phyloP scores from a whole-genome alignment of 2,797 vertebrate genomes.

The Gymnoscopelus microlampas region DNA sequence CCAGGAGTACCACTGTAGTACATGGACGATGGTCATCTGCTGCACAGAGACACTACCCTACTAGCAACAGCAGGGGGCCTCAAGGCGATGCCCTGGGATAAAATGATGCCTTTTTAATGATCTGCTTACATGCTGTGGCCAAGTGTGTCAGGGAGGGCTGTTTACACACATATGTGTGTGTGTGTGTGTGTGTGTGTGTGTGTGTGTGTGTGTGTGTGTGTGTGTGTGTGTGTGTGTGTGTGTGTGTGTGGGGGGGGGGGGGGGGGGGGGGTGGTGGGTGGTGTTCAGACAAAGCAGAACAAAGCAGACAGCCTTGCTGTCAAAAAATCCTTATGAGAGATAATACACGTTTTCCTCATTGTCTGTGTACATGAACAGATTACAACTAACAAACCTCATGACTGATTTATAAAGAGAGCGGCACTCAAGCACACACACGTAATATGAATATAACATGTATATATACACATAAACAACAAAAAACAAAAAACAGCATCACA shows the following conservation, averaged over 20 bases:
- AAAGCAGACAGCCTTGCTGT: slow-evolving; percentile 20
- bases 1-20: slow-evolving; percentile 13
- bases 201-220: slow-evolving; percentile 32
- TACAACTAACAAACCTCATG: neutral
- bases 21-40: slow-evolving; percentile 13
- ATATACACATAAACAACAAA: neutral
- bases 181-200: slow-evolving; percentile 26
- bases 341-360: neutral
- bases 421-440: neutral
- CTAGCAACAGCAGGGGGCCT: slow-evolving; percentile 76
- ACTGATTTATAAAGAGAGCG: neutral
- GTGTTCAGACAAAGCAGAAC: slow-evolving; percentile 38
- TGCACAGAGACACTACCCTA: slow-evolving; percentile 61
- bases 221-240: slow-evolving; percentile 18
- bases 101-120: slow-evolving; percentile 67
- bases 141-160: slow-evolving; percentile 10
- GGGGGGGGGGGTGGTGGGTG: neutral
- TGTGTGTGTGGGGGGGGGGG: too few relatives aligned
- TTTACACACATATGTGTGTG: slow-evolving; percentile 19
- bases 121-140: slow-evolving; percentile 44
- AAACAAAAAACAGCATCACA: neutral
- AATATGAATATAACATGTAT: too few relatives aligned
- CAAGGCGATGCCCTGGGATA: slow-evolving; percentile 66
- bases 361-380: neutral
- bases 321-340: neutral